Base-by-base conservation (phyloP, 2,888 invertebrate species). In the Sarcophaga caerulescens region DNA sequence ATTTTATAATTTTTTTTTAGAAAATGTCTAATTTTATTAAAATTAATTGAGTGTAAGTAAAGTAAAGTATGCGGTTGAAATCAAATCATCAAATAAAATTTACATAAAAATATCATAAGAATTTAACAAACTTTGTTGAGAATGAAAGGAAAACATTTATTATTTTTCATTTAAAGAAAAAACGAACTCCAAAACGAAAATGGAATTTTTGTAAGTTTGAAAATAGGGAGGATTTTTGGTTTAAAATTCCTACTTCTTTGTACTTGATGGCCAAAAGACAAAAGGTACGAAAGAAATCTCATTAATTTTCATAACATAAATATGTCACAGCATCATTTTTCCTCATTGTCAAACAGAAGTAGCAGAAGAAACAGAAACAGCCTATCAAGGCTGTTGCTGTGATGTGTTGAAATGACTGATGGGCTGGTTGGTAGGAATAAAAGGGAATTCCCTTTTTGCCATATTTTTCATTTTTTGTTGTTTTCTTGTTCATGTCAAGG, bases 291-390 rank as follows among this genome's bases (percentile, higher is more conserved):
- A 57, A 21, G 23, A 59, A 60, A 81, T 66, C 86, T 86, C 86
- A 86, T 86, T 86, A 86, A 86, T 86, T 86, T 86, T 86, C 84
- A 86, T 84, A 86, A 86, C 81, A 86, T 68, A 81, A 82, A 86
- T 78, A 78, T 86, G 86, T 86, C 86, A 86, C 86, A 86, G 86
- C 84, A 86, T 84, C 77, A 78, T 84, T 86, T 84, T 86, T 84
- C 70, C 74, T 65, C 62, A 69, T 82, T 75, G 79, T 19, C 0
- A 84, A 81, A 60, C 81, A 74, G 78, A 79, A 83, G 74, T 81
- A 84, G 81, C 81, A 84, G 81, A 84, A 81, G 52, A 17, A 52
- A 17, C 17, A 14, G 5, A 14, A 52, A 52, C 52, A 52, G 52
- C 12, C 52, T 52, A 52, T 14, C 52, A 35, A 65, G 65, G 19